These are phyloP conservation scores for Macropodus opercularis DNA, from an alignment of 2,797 vertebrate species.

Conservation along the genomic window DNA sequence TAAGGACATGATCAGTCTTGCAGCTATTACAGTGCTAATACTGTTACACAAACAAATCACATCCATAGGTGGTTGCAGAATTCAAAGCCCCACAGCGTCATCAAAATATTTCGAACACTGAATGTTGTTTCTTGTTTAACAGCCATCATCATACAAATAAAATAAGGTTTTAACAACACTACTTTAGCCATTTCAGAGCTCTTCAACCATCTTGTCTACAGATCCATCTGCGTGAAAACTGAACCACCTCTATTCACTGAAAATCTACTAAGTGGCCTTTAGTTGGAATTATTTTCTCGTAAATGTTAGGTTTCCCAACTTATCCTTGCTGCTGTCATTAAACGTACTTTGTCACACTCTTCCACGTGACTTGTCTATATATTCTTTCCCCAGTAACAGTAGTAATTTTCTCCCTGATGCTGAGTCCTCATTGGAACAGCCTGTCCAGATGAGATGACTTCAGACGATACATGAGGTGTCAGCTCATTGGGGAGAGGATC, in stretches of 20 bases:
- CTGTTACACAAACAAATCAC: slow-evolving; percentile 1
- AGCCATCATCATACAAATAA: background rate
- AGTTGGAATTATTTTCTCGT: background rate
- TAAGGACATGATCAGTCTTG: slow-evolving; percentile 25
- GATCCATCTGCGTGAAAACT: too few species aligned
- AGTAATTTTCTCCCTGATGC: slow-evolving; percentile 14
- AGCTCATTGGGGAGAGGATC: slow-evolving; percentile 60
- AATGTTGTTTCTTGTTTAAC: background rate
- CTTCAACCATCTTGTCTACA: too few species aligned
- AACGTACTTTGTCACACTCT: background rate
- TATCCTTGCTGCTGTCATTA: background rate
- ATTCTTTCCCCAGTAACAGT: background rate
- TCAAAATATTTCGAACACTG: background rate
- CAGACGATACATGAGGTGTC: slow-evolving; percentile 61
- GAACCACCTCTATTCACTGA: too few species aligned
- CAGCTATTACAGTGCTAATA: background rate
- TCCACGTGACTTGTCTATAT: background rate
- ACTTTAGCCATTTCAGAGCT: too few species aligned
- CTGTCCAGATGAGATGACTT: slow-evolving; percentile 43
- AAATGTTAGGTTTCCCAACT: background rate
- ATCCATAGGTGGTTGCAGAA: background rate
- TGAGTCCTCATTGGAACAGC: slow-evolving; percentile 29
- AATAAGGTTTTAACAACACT: background rate
- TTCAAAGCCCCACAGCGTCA: background rate
- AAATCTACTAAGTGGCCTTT: background rate